Evolutionary conservation across 1,140 invertebrate species (phyloP).

Genomic region (Leucophenga varia): DNA sequence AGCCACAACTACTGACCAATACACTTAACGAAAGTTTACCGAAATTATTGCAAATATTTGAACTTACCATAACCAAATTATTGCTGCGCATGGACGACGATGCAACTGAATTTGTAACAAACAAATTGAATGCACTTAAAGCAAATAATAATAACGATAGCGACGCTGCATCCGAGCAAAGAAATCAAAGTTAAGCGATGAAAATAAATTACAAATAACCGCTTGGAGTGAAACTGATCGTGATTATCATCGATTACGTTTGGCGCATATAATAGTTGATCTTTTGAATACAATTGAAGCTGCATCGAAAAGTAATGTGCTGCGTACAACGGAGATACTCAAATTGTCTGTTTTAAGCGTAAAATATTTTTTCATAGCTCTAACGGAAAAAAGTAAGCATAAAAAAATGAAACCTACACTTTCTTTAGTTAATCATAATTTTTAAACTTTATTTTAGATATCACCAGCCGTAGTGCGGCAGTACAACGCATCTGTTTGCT

Average conservation of each 20-base stretch:
- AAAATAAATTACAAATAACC: background rate
- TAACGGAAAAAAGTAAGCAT: slow-evolving; percentile 65
- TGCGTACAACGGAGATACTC: slow-evolving; percentile 31
- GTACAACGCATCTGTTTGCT: slow-evolving; percentile 65
- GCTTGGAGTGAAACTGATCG: slow-evolving; percentile 2
- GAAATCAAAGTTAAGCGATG: slow-evolving; percentile 20
- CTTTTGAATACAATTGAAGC: slow-evolving; percentile 48
- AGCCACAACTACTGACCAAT: slow-evolving; percentile 26
- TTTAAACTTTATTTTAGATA: slow-evolving; percentile 48
- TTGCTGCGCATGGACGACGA: slow-evolving; percentile 39
- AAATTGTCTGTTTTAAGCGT: slow-evolving; percentile 70
- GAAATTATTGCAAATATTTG: slow-evolving; percentile 50
- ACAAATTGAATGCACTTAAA: slow-evolving; percentile 25
- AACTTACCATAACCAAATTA: slow-evolving; percentile 42
- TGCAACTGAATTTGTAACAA: slow-evolving; percentile 17
- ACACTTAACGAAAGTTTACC: slow-evolving; percentile 46
- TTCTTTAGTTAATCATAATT: slow-evolving; percentile 3
- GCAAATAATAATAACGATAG: slow-evolving; percentile 34
- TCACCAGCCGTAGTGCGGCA: slow-evolving; percentile 60
- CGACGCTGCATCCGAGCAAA: slow-evolving; percentile 20
- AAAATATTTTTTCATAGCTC: slow-evolving; percentile 75
- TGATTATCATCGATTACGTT: slow-evolving; percentile 24
- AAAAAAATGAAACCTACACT: background rate
- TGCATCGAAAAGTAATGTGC: slow-evolving; percentile 26
- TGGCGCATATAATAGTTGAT: slow-evolving; percentile 45